phyloP scores from a whole-genome alignment of 2,113 vertebrate species.

The Puntigrus tetrazona region DNA sequence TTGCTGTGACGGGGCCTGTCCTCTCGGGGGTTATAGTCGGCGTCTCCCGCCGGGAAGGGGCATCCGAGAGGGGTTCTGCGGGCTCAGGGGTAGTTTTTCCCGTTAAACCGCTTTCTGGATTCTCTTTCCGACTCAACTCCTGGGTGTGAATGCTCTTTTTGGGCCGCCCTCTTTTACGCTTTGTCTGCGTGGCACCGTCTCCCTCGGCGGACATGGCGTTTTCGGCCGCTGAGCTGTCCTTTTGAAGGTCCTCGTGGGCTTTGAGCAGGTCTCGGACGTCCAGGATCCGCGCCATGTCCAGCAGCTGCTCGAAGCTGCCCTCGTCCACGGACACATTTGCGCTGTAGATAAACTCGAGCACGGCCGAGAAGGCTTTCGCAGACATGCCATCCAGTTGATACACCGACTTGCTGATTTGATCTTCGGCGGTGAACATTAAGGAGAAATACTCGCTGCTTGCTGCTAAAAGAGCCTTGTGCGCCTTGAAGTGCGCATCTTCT shows the following conservation, averaged over 20 bases:
- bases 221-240: neutral
- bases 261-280: constrained; percentile 85
- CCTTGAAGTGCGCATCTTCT: constrained; percentile 88
- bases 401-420: constrained; percentile 74
- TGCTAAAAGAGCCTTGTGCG: constrained; percentile 93
- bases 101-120: neutral
- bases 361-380: constrained; percentile 78
- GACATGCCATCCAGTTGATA: constrained; percentile 86
- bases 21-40: constrained; percentile 72
- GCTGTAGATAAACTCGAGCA: constrained; percentile 94
- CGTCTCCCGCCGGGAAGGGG: constrained; percentile 51
- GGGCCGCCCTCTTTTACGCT: constrained; percentile 86
- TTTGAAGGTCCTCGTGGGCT: constrained; percentile 77
- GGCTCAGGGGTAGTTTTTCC: constrained; percentile 12
- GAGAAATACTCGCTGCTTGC: constrained; percentile 96
- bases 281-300: constrained; percentile 85
- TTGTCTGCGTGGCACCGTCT: constrained; percentile 57
- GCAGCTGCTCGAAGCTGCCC: constrained; percentile 79
- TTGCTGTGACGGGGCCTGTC: constrained; percentile 80
- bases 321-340: constrained; percentile 82
- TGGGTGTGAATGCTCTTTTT: constrained; percentile 70
- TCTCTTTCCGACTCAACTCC: neutral
- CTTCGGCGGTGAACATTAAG: constrained; percentile 86
- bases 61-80: constrained; percentile 50
- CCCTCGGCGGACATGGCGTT: neutral